These are phyloP conservation scores for Nerophis lumbriciformis DNA, from an alignment of 2,113 vertebrate species.

Conservation along the genomic window DNA sequence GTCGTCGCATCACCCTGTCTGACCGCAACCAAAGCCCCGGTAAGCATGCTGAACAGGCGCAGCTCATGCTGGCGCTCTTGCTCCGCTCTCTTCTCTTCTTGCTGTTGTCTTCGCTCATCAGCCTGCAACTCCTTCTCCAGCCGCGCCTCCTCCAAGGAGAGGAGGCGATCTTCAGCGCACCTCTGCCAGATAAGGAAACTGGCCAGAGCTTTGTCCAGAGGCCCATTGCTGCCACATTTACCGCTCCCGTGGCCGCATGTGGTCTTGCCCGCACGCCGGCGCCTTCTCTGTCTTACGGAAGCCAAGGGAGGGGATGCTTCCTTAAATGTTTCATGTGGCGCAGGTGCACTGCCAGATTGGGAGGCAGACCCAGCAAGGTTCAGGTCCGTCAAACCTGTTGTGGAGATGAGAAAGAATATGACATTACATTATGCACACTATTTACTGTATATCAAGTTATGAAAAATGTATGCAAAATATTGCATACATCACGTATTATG, in stretches of 20 bases:
- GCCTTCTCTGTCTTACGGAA: constrained; percentile 58
- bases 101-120: constrained; percentile 76
- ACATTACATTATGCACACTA: background rate
- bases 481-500: too few species aligned
- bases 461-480: too few species aligned
- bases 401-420: constrained; percentile 6
- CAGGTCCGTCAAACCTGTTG: constrained; percentile 72
- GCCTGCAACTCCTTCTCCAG: constrained; percentile 70
- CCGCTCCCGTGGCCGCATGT: constrained; percentile 39
- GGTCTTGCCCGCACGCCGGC: constrained; percentile 42
- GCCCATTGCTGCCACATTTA: constrained; percentile 46
- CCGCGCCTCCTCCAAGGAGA: constrained; percentile 72
- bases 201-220: constrained; percentile 67
- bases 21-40: constrained; percentile 52
- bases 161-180: constrained; percentile 74
- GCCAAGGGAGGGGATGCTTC: constrained; percentile 9
- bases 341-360: constrained; percentile 30
- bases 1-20: constrained; percentile 25
- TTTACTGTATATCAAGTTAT: background rate
- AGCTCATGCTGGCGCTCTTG: constrained; percentile 78
- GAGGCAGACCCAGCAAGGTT: constrained; percentile 62
- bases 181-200: constrained; percentile 75
- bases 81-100: constrained; percentile 76
- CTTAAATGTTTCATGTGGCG: constrained; percentile 21
- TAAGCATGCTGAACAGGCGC: constrained; percentile 75